Evolutionary conservation across 2,888 invertebrate species (phyloP).

Genomic region (Incurvaria masculella): DNA sequence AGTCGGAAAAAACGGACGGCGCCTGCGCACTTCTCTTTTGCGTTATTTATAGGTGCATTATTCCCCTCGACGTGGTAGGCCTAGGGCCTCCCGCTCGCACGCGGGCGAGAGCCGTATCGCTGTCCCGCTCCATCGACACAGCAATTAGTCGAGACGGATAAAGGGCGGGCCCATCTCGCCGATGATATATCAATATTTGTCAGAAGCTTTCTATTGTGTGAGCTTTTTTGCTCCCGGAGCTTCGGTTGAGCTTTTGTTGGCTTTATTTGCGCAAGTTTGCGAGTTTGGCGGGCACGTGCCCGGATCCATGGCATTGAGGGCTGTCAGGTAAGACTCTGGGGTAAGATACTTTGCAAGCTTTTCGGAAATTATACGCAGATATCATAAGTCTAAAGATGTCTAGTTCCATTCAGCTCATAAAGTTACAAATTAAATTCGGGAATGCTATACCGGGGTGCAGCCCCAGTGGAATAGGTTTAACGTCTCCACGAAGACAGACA

Average conservation of each 20-base stretch:
- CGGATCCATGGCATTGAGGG: too few species aligned
- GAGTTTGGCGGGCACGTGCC: not conserved
- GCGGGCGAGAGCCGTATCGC: not conserved
- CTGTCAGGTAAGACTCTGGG: too few species aligned
- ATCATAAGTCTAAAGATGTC: too few species aligned
- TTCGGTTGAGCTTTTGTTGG: not conserved
- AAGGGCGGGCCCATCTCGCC: not conserved
- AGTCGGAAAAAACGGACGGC: slow-evolving; percentile 33
- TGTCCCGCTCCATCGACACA: not conserved
- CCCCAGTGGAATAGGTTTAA: too few species aligned
- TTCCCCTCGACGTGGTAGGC: slow-evolving; percentile 11
- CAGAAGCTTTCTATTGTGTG: not conserved
- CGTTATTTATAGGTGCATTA: slow-evolving; percentile 43
- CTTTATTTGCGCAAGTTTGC: not conserved
- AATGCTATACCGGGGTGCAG: too few species aligned
- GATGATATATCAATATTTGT: not conserved
- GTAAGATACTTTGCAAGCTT: too few species aligned
- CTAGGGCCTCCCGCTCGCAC: not conserved
- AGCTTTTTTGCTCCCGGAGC: not conserved
- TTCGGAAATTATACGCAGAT: too few species aligned
- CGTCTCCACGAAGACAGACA: too few species aligned
- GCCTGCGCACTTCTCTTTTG: slow-evolving; percentile 39
- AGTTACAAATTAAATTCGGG: too few species aligned
- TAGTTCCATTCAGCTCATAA: too few species aligned
- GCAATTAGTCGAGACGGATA: not conserved